These are phyloP conservation scores for Lamellibrachia satsuma DNA, from an alignment of 2,888 invertebrate genomes.

Conservation along the genomic window DNA sequence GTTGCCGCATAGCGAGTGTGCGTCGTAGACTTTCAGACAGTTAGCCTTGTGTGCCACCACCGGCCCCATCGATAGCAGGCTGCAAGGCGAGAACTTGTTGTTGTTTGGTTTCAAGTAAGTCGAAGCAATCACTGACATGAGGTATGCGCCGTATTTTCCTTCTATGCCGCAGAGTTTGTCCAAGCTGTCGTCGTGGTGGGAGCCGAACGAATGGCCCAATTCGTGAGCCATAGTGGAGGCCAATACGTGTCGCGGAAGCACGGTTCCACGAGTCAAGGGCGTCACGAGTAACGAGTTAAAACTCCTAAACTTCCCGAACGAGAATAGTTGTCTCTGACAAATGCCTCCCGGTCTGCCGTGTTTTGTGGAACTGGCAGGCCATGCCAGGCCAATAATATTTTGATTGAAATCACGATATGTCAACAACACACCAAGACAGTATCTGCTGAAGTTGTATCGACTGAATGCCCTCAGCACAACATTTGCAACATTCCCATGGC, in stretches of 20 bases:
- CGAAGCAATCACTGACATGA: not conserved
- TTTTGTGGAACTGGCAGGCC: not conserved
- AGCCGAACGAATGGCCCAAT: conserved; percentile 24
- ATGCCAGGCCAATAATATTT: conserved; percentile 1
- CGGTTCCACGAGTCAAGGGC: not conserved
- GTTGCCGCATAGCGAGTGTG: not conserved
- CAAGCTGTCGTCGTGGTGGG: conserved; percentile 13
- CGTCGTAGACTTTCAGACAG: conserved; percentile 13
- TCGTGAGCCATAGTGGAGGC: conserved; percentile 20
- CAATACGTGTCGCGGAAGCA: not conserved
- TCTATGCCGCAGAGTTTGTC: not conserved
- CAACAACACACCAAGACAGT: conserved; percentile 21
- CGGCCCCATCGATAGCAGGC: not conserved
- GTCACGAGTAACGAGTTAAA: conserved; percentile 24
- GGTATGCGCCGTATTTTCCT: not conserved
- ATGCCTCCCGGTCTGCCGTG: not conserved
- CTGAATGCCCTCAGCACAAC: not conserved
- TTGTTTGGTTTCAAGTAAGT: not conserved
- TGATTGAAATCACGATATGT: not conserved
- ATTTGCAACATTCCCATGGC: not conserved
- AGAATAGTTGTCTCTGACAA: not conserved
- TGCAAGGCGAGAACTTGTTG: not conserved
- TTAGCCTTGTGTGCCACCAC: not conserved
- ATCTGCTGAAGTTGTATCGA: not conserved
- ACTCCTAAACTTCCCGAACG: not conserved